Conservation (phyloP, 2,113 vertebrate species). For the Neogale vison region DNA sequence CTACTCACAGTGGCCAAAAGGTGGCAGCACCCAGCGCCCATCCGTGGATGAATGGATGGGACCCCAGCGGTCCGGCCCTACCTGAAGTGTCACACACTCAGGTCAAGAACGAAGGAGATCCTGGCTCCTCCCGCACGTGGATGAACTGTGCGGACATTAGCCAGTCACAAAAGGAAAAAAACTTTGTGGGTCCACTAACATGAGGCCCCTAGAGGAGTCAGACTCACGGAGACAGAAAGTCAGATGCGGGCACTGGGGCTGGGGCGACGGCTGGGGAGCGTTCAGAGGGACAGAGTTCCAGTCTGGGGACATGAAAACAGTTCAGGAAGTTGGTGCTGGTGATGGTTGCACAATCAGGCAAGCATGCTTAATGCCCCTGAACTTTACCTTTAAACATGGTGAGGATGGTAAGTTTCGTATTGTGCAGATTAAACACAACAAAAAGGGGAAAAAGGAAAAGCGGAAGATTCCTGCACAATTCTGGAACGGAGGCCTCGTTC, state of each 20-base stretch:
- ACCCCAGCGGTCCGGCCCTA: accelerated
- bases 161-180: background rate
- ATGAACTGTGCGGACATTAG: background rate
- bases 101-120: background rate
- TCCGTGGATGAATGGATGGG: accelerated
- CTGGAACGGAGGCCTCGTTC: background rate
- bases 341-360: accelerated
- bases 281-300: no score
- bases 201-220: background rate
- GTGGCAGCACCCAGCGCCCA: background rate
- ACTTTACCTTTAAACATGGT: no score
- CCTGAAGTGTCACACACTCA: no score
- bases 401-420: background rate
- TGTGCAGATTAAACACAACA: background rate
- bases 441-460: no score
- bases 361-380: background rate
- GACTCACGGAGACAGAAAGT: background rate
- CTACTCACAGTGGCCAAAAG: background rate
- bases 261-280: accelerated
- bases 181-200: accelerated
- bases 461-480: background rate
- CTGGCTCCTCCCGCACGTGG: background rate
- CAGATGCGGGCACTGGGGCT: background rate
- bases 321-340: background rate
- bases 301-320: background rate